Conservation (phyloP, 2,797 vertebrate genomes). For the Vireo griseus region DNA sequence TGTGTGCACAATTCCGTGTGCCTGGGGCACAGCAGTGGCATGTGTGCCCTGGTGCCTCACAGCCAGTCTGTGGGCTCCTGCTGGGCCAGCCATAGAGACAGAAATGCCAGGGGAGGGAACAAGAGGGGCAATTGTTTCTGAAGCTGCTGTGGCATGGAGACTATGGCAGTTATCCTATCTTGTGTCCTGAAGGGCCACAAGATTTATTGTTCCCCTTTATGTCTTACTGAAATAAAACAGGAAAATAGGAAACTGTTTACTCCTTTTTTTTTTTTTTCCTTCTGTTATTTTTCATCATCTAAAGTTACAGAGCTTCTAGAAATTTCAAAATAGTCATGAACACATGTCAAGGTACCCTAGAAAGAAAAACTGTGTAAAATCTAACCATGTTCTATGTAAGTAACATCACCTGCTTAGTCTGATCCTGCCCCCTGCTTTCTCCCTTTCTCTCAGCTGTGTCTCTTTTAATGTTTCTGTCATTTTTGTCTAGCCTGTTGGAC, state of each 20-base stretch:
- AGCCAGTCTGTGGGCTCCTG: background rate
- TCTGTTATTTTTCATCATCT: background rate
- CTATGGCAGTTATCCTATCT: background rate
- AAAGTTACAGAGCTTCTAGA: background rate
- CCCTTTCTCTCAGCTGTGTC: background rate
- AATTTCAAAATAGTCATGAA: background rate
- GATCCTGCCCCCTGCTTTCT: accelerated
- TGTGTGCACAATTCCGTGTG: no score
- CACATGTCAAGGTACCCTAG: background rate
- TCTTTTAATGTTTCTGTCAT: background rate
- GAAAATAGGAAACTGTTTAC: background rate
- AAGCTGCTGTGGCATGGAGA: background rate
- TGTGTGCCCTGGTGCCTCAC: background rate
- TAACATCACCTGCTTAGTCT: background rate
- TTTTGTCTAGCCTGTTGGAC: background rate
- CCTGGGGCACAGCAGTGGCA: background rate
- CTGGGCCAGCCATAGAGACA: background rate
- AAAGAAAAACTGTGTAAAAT: background rate
- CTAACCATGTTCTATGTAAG: background rate
- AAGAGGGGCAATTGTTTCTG: background rate
- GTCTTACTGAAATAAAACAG: background rate
- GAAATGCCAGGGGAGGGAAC: background rate
- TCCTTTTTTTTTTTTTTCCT: background rate
- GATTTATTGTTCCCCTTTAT: background rate
- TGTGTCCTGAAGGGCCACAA: background rate